Evolutionary conservation across 2,888 invertebrate genomes (phyloP).

Genomic region (Drosophila mulleri): DNA sequence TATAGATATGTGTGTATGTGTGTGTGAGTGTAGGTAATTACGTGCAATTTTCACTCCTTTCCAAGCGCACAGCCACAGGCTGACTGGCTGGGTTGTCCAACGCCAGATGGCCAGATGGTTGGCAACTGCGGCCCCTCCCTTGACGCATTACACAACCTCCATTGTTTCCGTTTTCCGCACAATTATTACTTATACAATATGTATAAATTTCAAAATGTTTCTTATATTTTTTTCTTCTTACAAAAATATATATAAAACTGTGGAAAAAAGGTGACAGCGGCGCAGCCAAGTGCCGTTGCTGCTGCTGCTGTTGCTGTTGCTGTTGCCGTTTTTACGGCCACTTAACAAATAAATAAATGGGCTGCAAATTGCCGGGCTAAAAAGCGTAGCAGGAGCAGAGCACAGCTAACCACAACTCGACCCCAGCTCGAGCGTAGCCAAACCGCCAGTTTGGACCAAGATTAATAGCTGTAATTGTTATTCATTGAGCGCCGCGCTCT

Average conservation of each 20-base stretch:
- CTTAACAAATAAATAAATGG: slow-evolving; percentile 82
- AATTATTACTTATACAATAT: slow-evolving; percentile 82
- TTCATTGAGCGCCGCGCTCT: slow-evolving; percentile 77
- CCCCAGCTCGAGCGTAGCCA: slow-evolving; percentile 21
- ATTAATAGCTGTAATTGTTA: slow-evolving; percentile 80
- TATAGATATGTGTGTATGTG: not conserved
- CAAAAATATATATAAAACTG: slow-evolving; percentile 36
- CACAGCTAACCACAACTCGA: slow-evolving; percentile 64
- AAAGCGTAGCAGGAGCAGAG: slow-evolving; percentile 50
- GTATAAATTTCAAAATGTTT: slow-evolving; percentile 70
- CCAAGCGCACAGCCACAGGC: slow-evolving; percentile 64
- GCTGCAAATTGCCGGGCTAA: slow-evolving; percentile 66
- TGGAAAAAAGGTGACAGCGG: slow-evolving; percentile 51
- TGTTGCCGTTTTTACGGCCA: slow-evolving; percentile 78
- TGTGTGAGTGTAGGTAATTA: slow-evolving; percentile 65
- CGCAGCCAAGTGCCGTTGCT: slow-evolving; percentile 45
- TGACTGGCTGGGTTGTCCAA: slow-evolving; percentile 54
- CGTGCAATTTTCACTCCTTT: slow-evolving; percentile 80
- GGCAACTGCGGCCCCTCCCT: slow-evolving; percentile 49
- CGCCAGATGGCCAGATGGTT: slow-evolving; percentile 65
- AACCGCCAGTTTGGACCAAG: slow-evolving; percentile 63
- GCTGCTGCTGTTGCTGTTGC: slow-evolving; percentile 35
- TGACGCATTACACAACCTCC: slow-evolving; percentile 80
- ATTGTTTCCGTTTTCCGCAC: slow-evolving; percentile 82
- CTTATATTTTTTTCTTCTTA: slow-evolving; percentile 13